phyloP scores from a whole-genome alignment of 1,140 invertebrate species.

The Orussus abietinus region DNA sequence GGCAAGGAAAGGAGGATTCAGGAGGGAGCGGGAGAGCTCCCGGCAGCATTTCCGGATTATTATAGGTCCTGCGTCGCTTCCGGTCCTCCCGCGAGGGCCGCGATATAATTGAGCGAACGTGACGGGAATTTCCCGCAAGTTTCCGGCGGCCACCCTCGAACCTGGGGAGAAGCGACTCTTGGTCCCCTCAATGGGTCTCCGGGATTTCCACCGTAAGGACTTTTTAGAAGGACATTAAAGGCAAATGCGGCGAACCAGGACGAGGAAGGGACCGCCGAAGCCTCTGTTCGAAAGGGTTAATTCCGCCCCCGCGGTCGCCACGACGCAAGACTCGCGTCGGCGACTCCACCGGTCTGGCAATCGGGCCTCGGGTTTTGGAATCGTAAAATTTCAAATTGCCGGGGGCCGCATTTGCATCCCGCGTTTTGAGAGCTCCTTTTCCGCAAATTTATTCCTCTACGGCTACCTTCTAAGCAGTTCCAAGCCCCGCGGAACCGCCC shows the following conservation, averaged over 20 bases:
- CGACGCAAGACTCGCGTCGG: slow-evolving; percentile 14
- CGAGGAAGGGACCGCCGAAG: neutral
- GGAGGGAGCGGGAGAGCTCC: neutral
- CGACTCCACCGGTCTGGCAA: too few relatives aligned
- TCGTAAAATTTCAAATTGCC: slow-evolving; percentile 42
- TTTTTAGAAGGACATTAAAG: slow-evolving; percentile 24
- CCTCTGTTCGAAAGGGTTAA: slow-evolving; percentile 4
- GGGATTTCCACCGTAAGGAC: slow-evolving; percentile 22
- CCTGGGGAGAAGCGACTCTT: neutral
- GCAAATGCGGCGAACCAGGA: slow-evolving; percentile 15
- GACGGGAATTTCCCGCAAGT: slow-evolving; percentile 27
- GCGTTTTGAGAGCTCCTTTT: slow-evolving; percentile 28
- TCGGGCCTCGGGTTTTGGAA: slow-evolving; percentile 25
- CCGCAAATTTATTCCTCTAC: slow-evolving; percentile 33
- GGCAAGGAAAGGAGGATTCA: neutral
- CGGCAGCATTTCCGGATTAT: slow-evolving; percentile 5
- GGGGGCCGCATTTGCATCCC: slow-evolving; percentile 37
- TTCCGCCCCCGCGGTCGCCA: too few relatives aligned
- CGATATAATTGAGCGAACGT: slow-evolving; percentile 32
- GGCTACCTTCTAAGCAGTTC: too few relatives aligned
- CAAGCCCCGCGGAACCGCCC: too few relatives aligned
- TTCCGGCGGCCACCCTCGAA: too few relatives aligned
- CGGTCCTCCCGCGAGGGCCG: slow-evolving; percentile 3
- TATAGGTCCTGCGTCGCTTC: neutral
- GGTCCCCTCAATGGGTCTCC: neutral